A percentile compares a stretch with the other conserved stretches of the same genome.
phyloP scores from a whole-genome alignment of 2,797 vertebrate genomes.

The Pipistrellus pygmaeus region DNA sequence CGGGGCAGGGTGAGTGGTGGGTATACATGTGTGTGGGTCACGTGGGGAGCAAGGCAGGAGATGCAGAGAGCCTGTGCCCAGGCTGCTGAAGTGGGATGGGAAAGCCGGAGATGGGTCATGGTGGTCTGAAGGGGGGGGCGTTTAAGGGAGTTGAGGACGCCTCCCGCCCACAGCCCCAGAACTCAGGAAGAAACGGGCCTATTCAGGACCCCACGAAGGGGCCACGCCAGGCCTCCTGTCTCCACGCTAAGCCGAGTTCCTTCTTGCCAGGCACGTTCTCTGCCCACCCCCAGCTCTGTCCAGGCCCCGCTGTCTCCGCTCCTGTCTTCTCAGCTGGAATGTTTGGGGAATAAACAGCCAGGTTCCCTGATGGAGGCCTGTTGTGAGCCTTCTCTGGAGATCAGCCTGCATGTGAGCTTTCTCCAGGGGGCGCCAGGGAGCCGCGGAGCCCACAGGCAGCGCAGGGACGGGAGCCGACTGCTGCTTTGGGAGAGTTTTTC shows the following conservation, averaged over 20 bases:
- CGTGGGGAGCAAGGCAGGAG: not conserved
- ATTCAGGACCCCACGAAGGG: not conserved
- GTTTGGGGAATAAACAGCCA: not conserved
- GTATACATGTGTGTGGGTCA: not conserved
- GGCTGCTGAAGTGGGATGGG: not conserved
- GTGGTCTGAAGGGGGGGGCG: too few species aligned
- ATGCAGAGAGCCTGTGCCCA: not conserved
- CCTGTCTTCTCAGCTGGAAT: not conserved
- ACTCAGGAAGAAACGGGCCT: not conserved
- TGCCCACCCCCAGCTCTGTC: not conserved
- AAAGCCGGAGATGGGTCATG: not conserved
- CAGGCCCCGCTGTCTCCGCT: not conserved
- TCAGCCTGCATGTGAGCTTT: not conserved
- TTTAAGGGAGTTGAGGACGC: not conserved
- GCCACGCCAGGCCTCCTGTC: not conserved
- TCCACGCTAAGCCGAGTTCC: not conserved
- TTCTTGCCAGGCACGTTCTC: not conserved
- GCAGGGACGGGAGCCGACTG: not conserved
- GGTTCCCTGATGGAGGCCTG: not conserved
- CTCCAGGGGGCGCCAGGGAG: not conserved
- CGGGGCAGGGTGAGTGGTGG: not conserved
- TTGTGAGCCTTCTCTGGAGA: not conserved
- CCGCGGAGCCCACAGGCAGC: not conserved
- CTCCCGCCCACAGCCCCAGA: not conserved
- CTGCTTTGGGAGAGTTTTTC: not conserved